A percentile compares a stretch with the other conserved stretches of the same genome.
These are phyloP conservation scores for Aleiodes leptofemur DNA, from an alignment of 2,888 invertebrate species.

Conservation along the genomic window DNA sequence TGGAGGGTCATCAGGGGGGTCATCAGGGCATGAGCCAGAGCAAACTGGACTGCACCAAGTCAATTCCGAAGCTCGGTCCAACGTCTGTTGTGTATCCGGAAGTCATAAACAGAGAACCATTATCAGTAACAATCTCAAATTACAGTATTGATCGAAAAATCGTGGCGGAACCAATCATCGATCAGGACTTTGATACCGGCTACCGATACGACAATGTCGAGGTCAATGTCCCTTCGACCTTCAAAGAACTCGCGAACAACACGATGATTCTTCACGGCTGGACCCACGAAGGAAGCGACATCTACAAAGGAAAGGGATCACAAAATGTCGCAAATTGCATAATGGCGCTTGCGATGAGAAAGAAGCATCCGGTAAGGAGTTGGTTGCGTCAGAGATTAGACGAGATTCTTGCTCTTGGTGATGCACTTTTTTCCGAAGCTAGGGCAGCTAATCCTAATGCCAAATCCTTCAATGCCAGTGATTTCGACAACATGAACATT, in stretches of 20 bases:
- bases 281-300: slow-evolving; percentile 64
- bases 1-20: slow-evolving; percentile 55
- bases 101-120: slow-evolving; percentile 58
- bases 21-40: slow-evolving; percentile 52
- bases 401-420: slow-evolving; percentile 64
- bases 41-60: slow-evolving; percentile 60
- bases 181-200: slow-evolving; percentile 62
- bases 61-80: slow-evolving; percentile 52
- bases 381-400: slow-evolving; percentile 68
- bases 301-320: slow-evolving; percentile 66
- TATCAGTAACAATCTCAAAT: slow-evolving; percentile 65
- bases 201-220: slow-evolving; percentile 65
- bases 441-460: slow-evolving; percentile 61
- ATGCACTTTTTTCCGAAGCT: slow-evolving; percentile 57
- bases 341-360: slow-evolving; percentile 65
- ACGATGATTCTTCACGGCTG: slow-evolving; percentile 66
- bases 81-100: slow-evolving; percentile 19
- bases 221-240: slow-evolving; percentile 67
- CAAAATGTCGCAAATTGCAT: slow-evolving; percentile 68
- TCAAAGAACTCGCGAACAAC: slow-evolving; percentile 57
- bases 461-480: slow-evolving; percentile 63
- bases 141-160: slow-evolving; percentile 63
- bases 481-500: slow-evolving; percentile 61
- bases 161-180: slow-evolving; percentile 61
- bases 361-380: slow-evolving; percentile 63